A percentile compares a stretch with the other conserved stretches of the same genome.
phyloP scores from a whole-genome alignment of 2,888 invertebrate genomes.

The Drosophila macrospina region DNA sequence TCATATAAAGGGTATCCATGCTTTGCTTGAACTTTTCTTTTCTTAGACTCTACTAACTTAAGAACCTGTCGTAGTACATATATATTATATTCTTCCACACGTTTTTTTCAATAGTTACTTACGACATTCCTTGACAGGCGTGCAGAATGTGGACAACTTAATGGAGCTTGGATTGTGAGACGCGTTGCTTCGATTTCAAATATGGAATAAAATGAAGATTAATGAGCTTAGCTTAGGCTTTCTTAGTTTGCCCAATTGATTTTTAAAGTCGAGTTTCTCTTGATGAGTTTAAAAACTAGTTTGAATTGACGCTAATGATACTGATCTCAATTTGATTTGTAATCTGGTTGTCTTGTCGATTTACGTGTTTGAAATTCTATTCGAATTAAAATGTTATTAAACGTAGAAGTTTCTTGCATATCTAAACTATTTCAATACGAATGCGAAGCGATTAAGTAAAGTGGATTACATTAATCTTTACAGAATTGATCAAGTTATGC shows the following conservation, averaged over 20 bases:
- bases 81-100: slow-evolving; percentile 1
- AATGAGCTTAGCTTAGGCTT: slow-evolving; percentile 28
- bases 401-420: neutral
- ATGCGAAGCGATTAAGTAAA: neutral
- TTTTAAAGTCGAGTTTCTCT: slow-evolving; percentile 34
- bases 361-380: neutral
- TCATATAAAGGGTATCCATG: neutral
- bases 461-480: neutral
- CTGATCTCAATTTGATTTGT: slow-evolving; percentile 19
- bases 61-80: slow-evolving; percentile 22
- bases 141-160: slow-evolving; percentile 11
- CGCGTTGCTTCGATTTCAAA: neutral
- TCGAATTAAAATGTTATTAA: neutral
- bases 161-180: slow-evolving; percentile 12
- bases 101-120: neutral
- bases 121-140: slow-evolving; percentile 6
- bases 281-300: slow-evolving; percentile 18
- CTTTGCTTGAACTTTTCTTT: neutral
- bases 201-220: slow-evolving; percentile 46
- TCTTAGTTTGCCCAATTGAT: slow-evolving; percentile 34
- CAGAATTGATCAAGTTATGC: neutral
- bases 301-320: slow-evolving; percentile 28
- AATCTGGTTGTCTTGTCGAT: slow-evolving; percentile 2
- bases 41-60: neutral
- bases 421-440: too few relatives aligned